These are phyloP conservation scores for Gouania willdenowi DNA, from an alignment of 2,797 vertebrate genomes.

Conservation along the genomic window DNA sequence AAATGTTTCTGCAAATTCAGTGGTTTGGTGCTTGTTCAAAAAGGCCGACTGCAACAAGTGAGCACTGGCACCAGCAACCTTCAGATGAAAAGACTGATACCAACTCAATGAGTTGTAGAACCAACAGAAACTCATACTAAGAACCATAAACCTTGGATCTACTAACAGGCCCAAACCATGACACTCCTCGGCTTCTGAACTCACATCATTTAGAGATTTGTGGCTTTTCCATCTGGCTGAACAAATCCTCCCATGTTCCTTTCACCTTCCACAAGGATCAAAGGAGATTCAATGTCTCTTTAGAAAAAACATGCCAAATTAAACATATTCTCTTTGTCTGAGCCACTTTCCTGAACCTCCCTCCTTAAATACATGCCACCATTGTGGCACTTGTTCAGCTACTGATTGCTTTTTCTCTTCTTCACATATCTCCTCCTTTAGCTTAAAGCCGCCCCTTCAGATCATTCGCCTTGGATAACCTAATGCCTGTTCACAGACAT, in stretches of 20 bases:
- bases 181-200: too few species aligned
- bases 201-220: slow-evolving; percentile 33
- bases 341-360: slow-evolving; percentile 34
- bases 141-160: too few species aligned
- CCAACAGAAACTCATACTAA: too few species aligned
- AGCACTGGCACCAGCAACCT: too few species aligned
- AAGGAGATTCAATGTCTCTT: slow-evolving; percentile 49
- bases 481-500: slow-evolving; percentile 5
- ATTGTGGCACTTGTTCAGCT: slow-evolving; percentile 7
- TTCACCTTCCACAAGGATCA: slow-evolving; percentile 37
- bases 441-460: slow-evolving; percentile 31
- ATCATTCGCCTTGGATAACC: slow-evolving; percentile 4
- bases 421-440: slow-evolving; percentile 30
- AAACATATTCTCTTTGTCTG: slow-evolving; percentile 45
- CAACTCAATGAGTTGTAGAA: too few species aligned
- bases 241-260: slow-evolving; percentile 4
- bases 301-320: slow-evolving; percentile 29
- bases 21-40: too few species aligned
- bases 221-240: slow-evolving; percentile 11
- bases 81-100: too few species aligned
- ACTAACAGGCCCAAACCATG: too few species aligned
- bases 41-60: too few species aligned
- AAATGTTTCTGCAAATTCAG: too few species aligned
- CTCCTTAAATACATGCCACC: slow-evolving; percentile 5
- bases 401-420: slow-evolving; percentile 46